These are phyloP conservation scores for Helicolenus hilgendorfi DNA, from an alignment of 2,797 vertebrate genomes.

Conservation along the genomic window DNA sequence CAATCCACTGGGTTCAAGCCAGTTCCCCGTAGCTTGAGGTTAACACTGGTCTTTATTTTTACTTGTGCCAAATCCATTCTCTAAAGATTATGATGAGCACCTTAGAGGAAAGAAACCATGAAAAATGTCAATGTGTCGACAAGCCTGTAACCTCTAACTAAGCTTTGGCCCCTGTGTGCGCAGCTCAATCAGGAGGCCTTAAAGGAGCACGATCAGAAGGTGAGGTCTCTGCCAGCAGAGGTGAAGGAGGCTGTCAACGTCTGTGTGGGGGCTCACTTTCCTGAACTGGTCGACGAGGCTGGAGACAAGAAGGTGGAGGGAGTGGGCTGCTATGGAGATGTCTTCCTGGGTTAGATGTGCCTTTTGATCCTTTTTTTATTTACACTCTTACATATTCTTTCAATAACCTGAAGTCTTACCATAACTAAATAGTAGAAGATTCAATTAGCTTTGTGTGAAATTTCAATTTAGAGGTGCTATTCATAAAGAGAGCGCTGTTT, in stretches of 20 bases:
- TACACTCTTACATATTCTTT: neutral
- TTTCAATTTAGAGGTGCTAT: constrained; percentile 45
- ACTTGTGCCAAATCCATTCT: constrained; percentile 10
- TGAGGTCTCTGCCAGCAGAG: constrained; percentile 87
- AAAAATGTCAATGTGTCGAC: constrained; percentile 8
- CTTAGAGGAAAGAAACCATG: neutral
- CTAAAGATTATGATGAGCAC: constrained; percentile 39
- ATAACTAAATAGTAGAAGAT: neutral
- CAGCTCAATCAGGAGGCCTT: constrained; percentile 93
- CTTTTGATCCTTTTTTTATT: neutral
- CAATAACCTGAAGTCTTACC: constrained; percentile 3
- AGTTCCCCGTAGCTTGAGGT: neutral
- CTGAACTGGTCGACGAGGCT: constrained; percentile 79
- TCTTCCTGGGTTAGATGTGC: constrained; percentile 85
- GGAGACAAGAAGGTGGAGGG: constrained; percentile 61
- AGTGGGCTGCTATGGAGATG: constrained; percentile 79
- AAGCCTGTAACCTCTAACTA: constrained; percentile 16
- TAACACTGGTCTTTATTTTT: constrained; percentile 9
- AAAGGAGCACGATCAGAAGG: constrained; percentile 89
- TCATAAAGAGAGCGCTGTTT: constrained; percentile 13
- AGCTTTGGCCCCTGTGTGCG: constrained; percentile 42
- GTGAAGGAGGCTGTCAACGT: constrained; percentile 90
- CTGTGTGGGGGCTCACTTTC: constrained; percentile 86
- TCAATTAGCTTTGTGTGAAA: constrained; percentile 22
- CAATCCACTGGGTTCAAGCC: constrained; percentile 17